Evolutionary conservation across 1,140 invertebrate species (phyloP), one percentile per base, ranked within the genome.

Genomic region (Acyrthosiphon pisum): DNA sequence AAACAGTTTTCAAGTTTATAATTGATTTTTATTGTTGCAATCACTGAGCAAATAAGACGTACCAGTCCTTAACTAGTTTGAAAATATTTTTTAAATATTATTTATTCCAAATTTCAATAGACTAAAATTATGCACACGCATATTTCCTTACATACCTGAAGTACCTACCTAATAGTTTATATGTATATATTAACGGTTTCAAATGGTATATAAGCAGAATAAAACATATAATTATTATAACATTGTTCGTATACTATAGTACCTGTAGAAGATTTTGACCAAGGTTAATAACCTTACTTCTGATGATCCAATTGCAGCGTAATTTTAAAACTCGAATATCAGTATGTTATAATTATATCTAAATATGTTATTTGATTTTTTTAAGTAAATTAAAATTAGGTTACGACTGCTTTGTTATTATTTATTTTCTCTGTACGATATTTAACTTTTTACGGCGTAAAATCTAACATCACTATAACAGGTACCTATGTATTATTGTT

Each of bases 171-270:
- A 86, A 26, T 30, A 46, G 11, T 14, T 44, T 86, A 86, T 41
- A 86, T 48, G 48, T 18, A 50, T 35, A 22, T 23, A 35, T 50
- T 88, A 50, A 48, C 46, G 86, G 30, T 88, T 88, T 53, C 7
- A 89, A 53, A 89, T 53, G 23, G 48, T 53, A 50, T 53, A 50
- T 88, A n/a, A 48, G 44, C 14, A 53, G n/a, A 53, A 53, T 89
- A 23, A 89, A 26, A 86, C 41, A 22, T 89, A 53, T 89, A 89
- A 89, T 89, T 89, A 89, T 89, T 37, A 37, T 53, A 87, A n/a
- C 44, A 87, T 48, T 48, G 11, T 89, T 48, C n/a, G 8, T 26
- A 53, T 44, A 26, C 37, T 26, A 11, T 68, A 68, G n/a, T n/a
- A n/a, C 60, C 30, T 68, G 30, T n/a, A 68, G 26, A 46, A 46